These are phyloP conservation scores for Melanargia galathea DNA, from an alignment of 2,888 invertebrate species.

Conservation along the genomic window DNA sequence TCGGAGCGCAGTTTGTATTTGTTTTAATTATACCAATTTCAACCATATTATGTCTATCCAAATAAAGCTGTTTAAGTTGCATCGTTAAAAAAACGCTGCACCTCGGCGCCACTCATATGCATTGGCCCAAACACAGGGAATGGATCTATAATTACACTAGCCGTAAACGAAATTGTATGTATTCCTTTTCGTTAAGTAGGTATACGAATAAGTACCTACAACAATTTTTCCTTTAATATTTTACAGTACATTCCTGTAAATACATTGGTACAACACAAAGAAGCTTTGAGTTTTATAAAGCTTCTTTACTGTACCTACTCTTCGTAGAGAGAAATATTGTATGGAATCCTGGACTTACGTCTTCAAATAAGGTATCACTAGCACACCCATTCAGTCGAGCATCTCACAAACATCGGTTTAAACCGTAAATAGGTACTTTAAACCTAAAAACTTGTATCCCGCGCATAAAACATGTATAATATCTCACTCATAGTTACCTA, in stretches of 20 bases:
- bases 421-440: not conserved
- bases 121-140: too few species aligned
- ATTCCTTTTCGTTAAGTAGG: not conserved
- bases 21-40: too few species aligned
- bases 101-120: too few species aligned
- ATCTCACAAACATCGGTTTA: not conserved
- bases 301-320: slow-evolving; percentile 1
- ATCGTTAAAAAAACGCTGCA: too few species aligned
- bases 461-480: too few species aligned
- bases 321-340: slow-evolving; percentile 15
- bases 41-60: too few species aligned
- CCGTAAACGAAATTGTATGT: not conserved
- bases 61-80: too few species aligned
- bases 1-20: too few species aligned
- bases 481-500: too few species aligned
- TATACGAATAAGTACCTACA: not conserved
- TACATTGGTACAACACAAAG: slow-evolving; percentile 13
- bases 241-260: slow-evolving; percentile 6
- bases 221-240: slow-evolving; percentile 2
- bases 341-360: slow-evolving; percentile 10
- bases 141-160: too few species aligned
- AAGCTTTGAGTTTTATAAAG: slow-evolving; percentile 20
- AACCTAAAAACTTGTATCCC: not conserved
- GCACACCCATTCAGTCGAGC: not conserved
- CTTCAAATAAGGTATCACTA: slow-evolving; percentile 14